Percentiles rank a stretch among this genome's conserved stretches.
Evolutionary conservation across 2,113 vertebrate species (phyloP).

Genomic region (Corythornis vintsioides): DNA sequence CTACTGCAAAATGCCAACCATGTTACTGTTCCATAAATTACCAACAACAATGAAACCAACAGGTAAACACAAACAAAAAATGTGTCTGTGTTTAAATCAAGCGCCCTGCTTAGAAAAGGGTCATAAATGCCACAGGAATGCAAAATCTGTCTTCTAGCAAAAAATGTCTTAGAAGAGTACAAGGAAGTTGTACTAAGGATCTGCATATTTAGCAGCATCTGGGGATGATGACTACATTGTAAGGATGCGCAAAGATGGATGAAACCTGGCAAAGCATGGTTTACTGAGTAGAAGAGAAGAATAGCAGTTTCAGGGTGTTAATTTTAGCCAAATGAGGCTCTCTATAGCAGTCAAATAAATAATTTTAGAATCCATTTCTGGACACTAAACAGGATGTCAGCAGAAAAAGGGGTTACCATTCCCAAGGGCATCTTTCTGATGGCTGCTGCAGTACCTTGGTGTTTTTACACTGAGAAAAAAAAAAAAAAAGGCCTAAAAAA

Average conservation of each 20-base stretch:
- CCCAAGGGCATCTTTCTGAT: background rate
- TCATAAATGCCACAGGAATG: background rate
- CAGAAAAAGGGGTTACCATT: background rate
- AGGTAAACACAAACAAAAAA: background rate
- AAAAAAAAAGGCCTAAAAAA: background rate
- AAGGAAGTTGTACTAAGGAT: background rate
- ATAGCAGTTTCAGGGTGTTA: background rate
- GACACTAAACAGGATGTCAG: background rate
- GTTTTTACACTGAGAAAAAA: background rate
- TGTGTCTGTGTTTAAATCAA: background rate
- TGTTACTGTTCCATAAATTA: rapidly evolving
- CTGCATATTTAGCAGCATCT: background rate
- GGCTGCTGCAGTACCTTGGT: background rate
- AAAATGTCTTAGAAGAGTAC: background rate
- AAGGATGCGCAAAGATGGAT: background rate
- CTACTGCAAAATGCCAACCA: background rate
- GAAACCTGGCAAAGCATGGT: background rate
- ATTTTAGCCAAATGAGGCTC: background rate
- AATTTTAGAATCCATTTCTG: background rate
- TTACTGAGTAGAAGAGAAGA: background rate
- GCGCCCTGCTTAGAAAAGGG: background rate
- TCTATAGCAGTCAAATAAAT: background rate
- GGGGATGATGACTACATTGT: background rate
- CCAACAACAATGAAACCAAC: background rate
- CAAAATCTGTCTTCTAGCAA: background rate